A percentile compares a stretch with the other conserved stretches of the same genome.
Conservation (phyloP, 2,113 vertebrate species). For the Morone saxatilis region DNA sequence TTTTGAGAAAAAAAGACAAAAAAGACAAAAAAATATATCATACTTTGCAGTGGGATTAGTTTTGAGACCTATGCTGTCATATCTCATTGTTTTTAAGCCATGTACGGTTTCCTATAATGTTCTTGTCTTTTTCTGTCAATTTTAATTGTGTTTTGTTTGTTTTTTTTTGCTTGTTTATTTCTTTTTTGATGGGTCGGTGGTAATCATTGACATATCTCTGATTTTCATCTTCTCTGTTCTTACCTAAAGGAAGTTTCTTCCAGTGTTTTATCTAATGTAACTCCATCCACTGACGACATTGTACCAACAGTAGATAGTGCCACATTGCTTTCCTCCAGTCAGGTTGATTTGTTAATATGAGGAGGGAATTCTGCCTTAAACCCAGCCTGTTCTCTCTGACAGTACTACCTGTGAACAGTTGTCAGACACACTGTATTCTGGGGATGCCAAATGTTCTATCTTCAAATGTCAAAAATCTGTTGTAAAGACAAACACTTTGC, state of each 20-base stretch:
- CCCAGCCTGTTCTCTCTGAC: constrained; percentile 79
- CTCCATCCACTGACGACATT: constrained; percentile 58
- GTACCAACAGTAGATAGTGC: constrained; percentile 67
- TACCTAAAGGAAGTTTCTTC: constrained; percentile 41
- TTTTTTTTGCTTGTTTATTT: not conserved
- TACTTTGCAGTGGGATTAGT: constrained; percentile 61
- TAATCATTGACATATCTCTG: constrained; percentile 54
- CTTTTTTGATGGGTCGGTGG: constrained; percentile 34
- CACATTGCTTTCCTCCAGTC: constrained; percentile 61
- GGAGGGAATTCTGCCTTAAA: constrained; percentile 83
- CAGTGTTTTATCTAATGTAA: constrained; percentile 57
- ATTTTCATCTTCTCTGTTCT: constrained; percentile 52
- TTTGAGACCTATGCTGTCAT: constrained; percentile 62
- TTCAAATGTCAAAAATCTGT: constrained; percentile 50
- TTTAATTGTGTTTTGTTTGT: constrained; percentile 30
- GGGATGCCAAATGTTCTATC: constrained; percentile 74
- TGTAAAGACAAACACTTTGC: constrained; percentile 61
- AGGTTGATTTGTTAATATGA: constrained; percentile 69
- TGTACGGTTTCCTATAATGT: constrained; percentile 50
- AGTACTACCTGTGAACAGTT: constrained; percentile 82
- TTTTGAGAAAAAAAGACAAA: constrained; percentile 38
- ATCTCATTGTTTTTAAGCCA: constrained; percentile 54
- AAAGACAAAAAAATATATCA: constrained; percentile 8
- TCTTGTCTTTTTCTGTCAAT: constrained; percentile 20
- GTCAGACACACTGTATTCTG: constrained; percentile 72